These are phyloP conservation scores for Conus canariensis DNA, from an alignment of 2,888 invertebrate genomes.

Conservation along the genomic window DNA sequence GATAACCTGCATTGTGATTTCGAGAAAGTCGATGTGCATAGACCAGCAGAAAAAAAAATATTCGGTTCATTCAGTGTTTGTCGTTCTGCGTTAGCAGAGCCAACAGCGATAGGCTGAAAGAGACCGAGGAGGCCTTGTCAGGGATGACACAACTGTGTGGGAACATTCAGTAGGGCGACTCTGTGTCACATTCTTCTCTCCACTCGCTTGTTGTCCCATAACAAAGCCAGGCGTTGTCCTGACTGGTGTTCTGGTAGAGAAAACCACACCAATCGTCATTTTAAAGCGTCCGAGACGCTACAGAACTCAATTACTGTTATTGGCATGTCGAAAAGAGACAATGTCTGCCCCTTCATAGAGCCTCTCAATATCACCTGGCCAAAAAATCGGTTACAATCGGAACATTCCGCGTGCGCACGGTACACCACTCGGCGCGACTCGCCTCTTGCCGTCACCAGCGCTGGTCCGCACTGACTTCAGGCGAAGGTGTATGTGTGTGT, in stretches of 20 bases:
- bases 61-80: slow-evolving; percentile 36
- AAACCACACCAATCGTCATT: background rate
- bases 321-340: background rate
- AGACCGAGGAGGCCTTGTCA: background rate
- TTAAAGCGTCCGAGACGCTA: background rate
- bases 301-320: no score
- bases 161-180: background rate
- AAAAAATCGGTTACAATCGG: slow-evolving; percentile 40
- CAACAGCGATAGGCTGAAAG: slow-evolving; percentile 21
- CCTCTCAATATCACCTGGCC: slow-evolving; percentile 42
- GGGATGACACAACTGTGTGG: background rate
- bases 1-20: background rate
- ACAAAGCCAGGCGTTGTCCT: no score
- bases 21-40: background rate
- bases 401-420: slow-evolving; percentile 30
- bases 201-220: background rate
- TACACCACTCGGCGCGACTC: slow-evolving; percentile 27
- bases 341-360: slow-evolving; percentile 16
- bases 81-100: slow-evolving; percentile 28
- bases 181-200: slow-evolving; percentile 19
- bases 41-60: background rate
- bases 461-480: background rate
- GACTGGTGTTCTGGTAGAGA: background rate
- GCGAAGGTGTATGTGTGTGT: background rate
- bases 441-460: slow-evolving; percentile 6